These are phyloP conservation scores for Nemopilema nomurai DNA, from an alignment of 30 jellyfish, hydroid and myxozoan species.

Conservation along the genomic window DNA sequence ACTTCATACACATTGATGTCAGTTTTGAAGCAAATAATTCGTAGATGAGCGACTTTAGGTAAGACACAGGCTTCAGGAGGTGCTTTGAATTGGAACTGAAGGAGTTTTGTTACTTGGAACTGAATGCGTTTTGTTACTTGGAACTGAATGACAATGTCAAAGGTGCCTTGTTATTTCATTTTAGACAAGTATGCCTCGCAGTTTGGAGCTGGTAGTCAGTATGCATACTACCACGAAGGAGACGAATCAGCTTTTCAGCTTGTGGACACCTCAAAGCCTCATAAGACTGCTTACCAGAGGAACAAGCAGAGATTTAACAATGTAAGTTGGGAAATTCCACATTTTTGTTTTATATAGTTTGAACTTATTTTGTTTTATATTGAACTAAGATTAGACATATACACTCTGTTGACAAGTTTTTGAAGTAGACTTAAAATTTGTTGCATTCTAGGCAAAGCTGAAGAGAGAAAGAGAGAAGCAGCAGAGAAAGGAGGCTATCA, in stretches of 20 bases:
- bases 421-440: too few relatives aligned
- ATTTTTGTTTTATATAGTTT: too few relatives aligned
- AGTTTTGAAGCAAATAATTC: too few relatives aligned
- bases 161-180: not conserved
- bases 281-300: conserved; percentile 96
- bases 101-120: too few relatives aligned
- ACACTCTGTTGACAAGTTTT: too few relatives aligned
- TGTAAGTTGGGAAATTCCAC: conserved; percentile 43
- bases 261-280: conserved; percentile 99
- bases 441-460: conserved; percentile 73
- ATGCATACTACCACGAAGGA: conserved; percentile 99
- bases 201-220: conserved; percentile 98
- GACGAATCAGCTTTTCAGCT: conserved; percentile 95
- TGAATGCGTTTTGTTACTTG: not conserved
- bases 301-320: conserved; percentile 95
- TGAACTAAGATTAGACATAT: too few relatives aligned
- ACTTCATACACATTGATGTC: too few relatives aligned
- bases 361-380: too few relatives aligned
- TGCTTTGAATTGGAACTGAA: too few relatives aligned
- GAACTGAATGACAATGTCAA: not conserved
- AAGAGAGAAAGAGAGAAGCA: conserved; percentile 97
- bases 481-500: conserved; percentile 98
- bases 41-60: too few relatives aligned
- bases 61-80: too few relatives aligned
- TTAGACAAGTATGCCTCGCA: conserved; percentile 92